phyloP scores from a whole-genome alignment of 1,140 invertebrate species.

The Reticulitermes speratus region DNA sequence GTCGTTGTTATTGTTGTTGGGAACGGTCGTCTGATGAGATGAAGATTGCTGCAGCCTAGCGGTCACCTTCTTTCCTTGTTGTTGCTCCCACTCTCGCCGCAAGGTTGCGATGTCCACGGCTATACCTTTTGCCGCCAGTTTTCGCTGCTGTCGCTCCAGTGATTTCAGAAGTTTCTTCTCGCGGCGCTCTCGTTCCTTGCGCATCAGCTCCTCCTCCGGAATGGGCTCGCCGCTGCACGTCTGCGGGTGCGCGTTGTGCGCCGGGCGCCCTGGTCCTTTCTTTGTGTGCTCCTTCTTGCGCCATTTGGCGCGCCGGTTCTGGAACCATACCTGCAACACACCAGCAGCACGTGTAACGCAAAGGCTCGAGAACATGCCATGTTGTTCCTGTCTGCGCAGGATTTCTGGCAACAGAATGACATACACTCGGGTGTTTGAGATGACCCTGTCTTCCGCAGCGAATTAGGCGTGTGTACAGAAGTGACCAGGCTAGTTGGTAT shows the following conservation, averaged over 20 bases:
- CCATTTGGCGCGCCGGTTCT: conserved; percentile 98
- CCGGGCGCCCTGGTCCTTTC: conserved; percentile 95
- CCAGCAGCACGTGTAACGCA: background rate
- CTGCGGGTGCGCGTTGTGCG: conserved; percentile 97
- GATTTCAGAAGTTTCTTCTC: conserved; percentile 80
- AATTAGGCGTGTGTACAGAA: too few species aligned
- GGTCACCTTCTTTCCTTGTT: conserved; percentile 32
- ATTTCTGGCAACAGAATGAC: too few species aligned
- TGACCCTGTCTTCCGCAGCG: too few species aligned
- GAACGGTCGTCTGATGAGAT: background rate
- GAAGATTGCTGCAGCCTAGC: background rate
- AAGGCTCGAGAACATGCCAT: background rate
- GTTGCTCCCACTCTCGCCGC: conserved; percentile 66
- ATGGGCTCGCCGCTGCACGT: conserved; percentile 97
- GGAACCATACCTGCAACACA: conserved; percentile 93
- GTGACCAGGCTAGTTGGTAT: too few species aligned
- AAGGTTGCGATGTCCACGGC: conserved; percentile 82
- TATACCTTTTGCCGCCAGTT: conserved; percentile 85
- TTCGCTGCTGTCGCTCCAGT: conserved; percentile 86
- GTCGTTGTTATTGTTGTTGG: conserved; percentile 11
- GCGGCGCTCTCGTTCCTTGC: conserved; percentile 64
- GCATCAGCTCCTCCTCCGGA: conserved; percentile 87
- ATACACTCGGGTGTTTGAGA: too few species aligned
- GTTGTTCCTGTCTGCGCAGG: too few species aligned
- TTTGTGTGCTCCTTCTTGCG: conserved; percentile 98